Base-by-base conservation (phyloP, 1,140 invertebrate genomes). In the Diachasma alloeum region DNA sequence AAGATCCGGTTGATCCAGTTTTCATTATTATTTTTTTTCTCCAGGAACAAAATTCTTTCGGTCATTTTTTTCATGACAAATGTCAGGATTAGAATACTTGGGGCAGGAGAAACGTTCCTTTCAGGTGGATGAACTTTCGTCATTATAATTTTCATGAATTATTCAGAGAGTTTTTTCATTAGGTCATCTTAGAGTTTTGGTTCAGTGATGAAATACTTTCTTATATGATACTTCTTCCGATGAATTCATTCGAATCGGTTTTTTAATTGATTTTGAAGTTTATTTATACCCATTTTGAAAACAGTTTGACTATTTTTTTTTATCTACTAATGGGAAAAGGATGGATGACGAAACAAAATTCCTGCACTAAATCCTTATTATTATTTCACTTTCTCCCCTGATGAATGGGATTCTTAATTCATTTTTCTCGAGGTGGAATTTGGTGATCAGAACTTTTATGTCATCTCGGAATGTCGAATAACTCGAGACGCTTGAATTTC, bases 1-100 rank as follows among this genome's bases (percentile, higher is more conserved):
- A 74, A 53, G 24, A 83, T 79, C 81, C 77, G 79, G 82, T 83
- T 74, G 79, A 79, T 84, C 84, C 80, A 83, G 80, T 84, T 84
- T 81, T 81, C 75, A 72, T 53, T 74, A 36, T 73, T n/a, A 63
- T 53, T 72, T 56, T 42, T 42, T 24, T 66, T 66, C 13, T 19
- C 17, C 37, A 19, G 1, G n/a, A 59, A 26, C 9, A 72, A 56
- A 56, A 53, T 63, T 63, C 59, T 63, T 63, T 19, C 6, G 11
- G 1, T 63, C 1, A 63, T 63, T 63, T 63, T 63, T 63, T 63
- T 10, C 6, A 26, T 26, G 11, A 26, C 19, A 26, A 63, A 63
- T 63, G 59, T 63, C 59, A 63, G 19, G 24, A 63, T 63, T 63
- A 63, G 24, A 63, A 63, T 63, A 63, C 59, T 63, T 22, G 19